Conservation (phyloP, 1,140 invertebrate species). For the Chironomus striatipennis region DNA sequence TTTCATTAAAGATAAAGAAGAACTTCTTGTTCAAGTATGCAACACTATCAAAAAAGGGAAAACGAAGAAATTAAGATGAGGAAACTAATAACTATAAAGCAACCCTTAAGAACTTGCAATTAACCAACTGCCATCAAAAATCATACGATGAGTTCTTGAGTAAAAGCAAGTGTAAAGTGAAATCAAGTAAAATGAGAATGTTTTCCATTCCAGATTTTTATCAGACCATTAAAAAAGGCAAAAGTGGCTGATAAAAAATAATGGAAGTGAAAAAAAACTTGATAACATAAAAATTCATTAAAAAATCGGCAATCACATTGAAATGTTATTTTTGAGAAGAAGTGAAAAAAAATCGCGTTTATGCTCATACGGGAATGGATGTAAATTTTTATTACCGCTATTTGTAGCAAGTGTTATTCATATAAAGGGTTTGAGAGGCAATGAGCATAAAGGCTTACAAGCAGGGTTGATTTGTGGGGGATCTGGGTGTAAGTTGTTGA, state of each 20-base stretch:
- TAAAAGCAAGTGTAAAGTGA: too few species aligned
- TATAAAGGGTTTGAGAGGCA: background rate
- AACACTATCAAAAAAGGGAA: too few species aligned
- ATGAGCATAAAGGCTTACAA: too few species aligned
- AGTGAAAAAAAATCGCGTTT: background rate
- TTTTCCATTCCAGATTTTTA: background rate
- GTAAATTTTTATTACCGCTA: constrained; percentile 3
- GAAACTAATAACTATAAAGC: background rate
- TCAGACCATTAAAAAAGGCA: background rate
- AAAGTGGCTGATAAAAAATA: background rate
- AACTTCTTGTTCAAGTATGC: too few species aligned
- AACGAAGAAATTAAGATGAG: too few species aligned
- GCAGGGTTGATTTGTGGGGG: too few species aligned
- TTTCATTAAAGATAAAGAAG: too few species aligned
- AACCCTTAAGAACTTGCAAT: background rate
- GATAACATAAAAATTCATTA: constrained; percentile 20
- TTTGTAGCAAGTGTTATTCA: constrained; percentile 14
- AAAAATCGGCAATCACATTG: background rate
- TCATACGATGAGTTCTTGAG: background rate
- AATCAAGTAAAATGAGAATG: too few species aligned
- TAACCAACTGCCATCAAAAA: background rate
- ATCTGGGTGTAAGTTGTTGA: too few species aligned
- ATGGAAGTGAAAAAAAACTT: background rate
- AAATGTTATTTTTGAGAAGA: too few species aligned
- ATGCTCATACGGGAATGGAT: background rate